Percentiles rank a stretch among this genome's conserved stretches.
Conservation (phyloP, 2,888 invertebrate genomes). For the Pyrgus malvae region DNA sequence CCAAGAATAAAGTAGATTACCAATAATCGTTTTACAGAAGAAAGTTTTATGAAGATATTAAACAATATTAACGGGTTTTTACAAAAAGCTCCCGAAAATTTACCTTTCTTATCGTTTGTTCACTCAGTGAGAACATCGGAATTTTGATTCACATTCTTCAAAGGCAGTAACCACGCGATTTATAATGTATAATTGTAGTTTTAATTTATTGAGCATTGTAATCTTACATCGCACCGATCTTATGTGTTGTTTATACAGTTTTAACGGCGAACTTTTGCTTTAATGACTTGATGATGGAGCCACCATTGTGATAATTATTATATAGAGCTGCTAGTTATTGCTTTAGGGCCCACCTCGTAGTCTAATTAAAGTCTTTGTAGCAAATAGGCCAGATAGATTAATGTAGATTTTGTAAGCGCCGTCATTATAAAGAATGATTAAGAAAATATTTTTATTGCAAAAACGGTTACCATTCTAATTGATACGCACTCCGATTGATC, state of each 20-base stretch:
- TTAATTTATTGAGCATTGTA: constrained; percentile 32
- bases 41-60: too few species aligned
- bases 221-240: constrained; percentile 39
- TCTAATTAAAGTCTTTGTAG: background rate
- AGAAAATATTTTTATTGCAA: too few species aligned
- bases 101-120: constrained; percentile 1
- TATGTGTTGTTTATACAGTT: constrained; percentile 62
- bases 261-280: constrained; percentile 64
- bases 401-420: too few species aligned
- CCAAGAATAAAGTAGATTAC: too few species aligned
- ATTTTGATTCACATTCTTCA: constrained; percentile 31
- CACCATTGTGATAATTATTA: constrained; percentile 54
- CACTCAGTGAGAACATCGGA: background rate
- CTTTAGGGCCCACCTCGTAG: constrained; percentile 15
- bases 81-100: background rate
- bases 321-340: constrained; percentile 43
- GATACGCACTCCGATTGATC: too few species aligned
- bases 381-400: too few species aligned
- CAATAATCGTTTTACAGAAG: too few species aligned
- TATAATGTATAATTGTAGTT: constrained; percentile 24
- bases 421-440: too few species aligned
- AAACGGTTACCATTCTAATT: too few species aligned
- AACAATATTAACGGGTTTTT: background rate
- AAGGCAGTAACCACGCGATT: constrained; percentile 22
- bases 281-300: constrained; percentile 59